phyloP scores from a whole-genome alignment of 2,888 invertebrate genomes.

The Stegana nigrithorax region DNA sequence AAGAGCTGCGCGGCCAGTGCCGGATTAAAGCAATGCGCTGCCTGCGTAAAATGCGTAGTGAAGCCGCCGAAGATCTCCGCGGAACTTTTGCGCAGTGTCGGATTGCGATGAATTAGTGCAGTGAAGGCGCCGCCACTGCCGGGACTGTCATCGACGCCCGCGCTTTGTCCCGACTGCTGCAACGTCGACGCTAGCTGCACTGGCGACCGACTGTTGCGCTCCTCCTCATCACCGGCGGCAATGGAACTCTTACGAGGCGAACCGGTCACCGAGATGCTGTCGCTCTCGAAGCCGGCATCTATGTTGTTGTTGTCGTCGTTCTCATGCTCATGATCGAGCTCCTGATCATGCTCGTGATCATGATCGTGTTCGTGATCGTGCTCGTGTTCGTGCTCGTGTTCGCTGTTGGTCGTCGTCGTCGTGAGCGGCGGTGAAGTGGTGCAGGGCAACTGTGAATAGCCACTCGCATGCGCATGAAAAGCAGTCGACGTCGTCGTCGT shows the following conservation, averaged over 20 bases:
- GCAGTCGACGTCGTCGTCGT: slow-evolving; percentile 54
- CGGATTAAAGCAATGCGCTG: slow-evolving; percentile 71
- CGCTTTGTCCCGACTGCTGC: no score
- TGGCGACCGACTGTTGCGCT: slow-evolving; percentile 41
- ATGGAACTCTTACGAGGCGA: slow-evolving; percentile 70
- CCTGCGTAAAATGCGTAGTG: slow-evolving; percentile 67
- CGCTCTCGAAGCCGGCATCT: slow-evolving; percentile 68
- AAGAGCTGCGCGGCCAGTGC: slow-evolving; percentile 79
- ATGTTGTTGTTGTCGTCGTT: slow-evolving; percentile 67
- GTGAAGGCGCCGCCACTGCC: slow-evolving; percentile 66
- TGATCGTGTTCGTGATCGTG: no score
- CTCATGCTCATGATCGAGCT: no score
- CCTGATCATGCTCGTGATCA: no score
- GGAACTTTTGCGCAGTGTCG: slow-evolving; percentile 62
- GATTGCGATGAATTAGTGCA: slow-evolving; percentile 66
- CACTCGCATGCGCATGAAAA: slow-evolving; percentile 43
- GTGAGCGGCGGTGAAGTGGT: slow-evolving; percentile 67
- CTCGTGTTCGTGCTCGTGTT: no score
- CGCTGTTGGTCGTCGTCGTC: slow-evolving; percentile 46
- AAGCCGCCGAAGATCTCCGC: slow-evolving; percentile 68
- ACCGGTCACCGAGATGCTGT: slow-evolving; percentile 69
- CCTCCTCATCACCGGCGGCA: slow-evolving; percentile 49
- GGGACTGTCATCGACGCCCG: slow-evolving; percentile 33
- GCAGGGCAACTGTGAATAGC: slow-evolving; percentile 38
- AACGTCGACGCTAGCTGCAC: slow-evolving; percentile 31